A percentile compares a stretch with the other conserved stretches of the same genome.
phyloP scores from a whole-genome alignment of 2,797 vertebrate species.

The Microcaecilia unicolor region DNA sequence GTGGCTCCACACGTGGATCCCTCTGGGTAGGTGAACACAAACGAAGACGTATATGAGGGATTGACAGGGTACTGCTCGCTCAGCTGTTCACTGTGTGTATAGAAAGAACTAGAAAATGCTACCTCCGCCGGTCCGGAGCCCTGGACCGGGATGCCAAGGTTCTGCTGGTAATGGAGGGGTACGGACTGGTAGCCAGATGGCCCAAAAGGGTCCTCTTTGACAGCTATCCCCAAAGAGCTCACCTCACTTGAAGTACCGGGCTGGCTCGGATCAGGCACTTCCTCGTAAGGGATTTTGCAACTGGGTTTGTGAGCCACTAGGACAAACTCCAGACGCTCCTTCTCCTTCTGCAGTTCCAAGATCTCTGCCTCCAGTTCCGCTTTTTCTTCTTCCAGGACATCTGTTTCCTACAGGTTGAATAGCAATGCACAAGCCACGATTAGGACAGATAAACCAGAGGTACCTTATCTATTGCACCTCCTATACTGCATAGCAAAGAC shows the following conservation, averaged over 20 bases:
- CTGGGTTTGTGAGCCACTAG: constrained; percentile 85
- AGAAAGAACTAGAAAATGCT: constrained; percentile 91
- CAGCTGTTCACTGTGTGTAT: constrained; percentile 74
- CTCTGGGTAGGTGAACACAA: constrained; percentile 99
- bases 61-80: constrained; percentile 76
- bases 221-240: constrained; percentile 70
- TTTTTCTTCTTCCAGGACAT: constrained; percentile 89
- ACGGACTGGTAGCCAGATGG: constrained; percentile 55
- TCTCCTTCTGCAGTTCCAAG: constrained; percentile 89
- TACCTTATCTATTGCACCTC: too few species aligned
- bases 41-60: constrained; percentile 96
- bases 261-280: constrained; percentile 37
- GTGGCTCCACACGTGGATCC: constrained; percentile 82
- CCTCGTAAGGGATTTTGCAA: constrained; percentile 84
- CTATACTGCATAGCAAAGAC: too few species aligned
- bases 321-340: constrained; percentile 90
- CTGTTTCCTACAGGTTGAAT: constrained; percentile 74
- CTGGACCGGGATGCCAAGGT: constrained; percentile 24
- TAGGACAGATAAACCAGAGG: too few species aligned
- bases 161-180: constrained; percentile 40
- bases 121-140: constrained; percentile 62
- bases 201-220: constrained; percentile 80
- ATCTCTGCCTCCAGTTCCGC: constrained; percentile 91
- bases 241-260: constrained; percentile 47
- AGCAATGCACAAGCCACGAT: too few species aligned